Conservation (phyloP, 1,140 invertebrate genomes). For the Bradynema listronoti region DNA sequence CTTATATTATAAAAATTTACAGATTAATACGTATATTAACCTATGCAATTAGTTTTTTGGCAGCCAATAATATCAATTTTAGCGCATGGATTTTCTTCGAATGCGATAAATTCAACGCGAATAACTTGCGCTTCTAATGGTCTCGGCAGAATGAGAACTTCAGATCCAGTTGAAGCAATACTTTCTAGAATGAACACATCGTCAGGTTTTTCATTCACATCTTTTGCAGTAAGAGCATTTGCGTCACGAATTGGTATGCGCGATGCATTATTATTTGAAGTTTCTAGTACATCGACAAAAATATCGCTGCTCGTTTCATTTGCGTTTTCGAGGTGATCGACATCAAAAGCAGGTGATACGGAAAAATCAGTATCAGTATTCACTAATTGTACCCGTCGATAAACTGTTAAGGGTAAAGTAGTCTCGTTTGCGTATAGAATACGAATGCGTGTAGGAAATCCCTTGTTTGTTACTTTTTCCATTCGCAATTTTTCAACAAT, state of each 20-base stretch:
- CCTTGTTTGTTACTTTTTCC: constrained; percentile 32
- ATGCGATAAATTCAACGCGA: constrained; percentile 78
- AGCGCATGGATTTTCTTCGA: constrained; percentile 76
- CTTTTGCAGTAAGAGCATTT: background rate
- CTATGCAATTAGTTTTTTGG: constrained; percentile 74
- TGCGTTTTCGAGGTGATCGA: too few species aligned
- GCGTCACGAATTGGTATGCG: too few species aligned
- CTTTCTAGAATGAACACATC: too few species aligned
- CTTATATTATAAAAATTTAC: background rate
- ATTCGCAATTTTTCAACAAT: constrained; percentile 46
- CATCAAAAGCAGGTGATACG: too few species aligned
- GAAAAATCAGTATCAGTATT: too few species aligned
- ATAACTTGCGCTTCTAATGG: constrained; percentile 84
- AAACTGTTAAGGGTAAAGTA: constrained; percentile 64
- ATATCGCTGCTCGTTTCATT: background rate
- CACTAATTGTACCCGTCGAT: too few species aligned
- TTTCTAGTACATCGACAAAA: too few species aligned
- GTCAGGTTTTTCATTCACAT: constrained; percentile 28
- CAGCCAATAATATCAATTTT: constrained; percentile 88
- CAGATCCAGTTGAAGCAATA: constrained; percentile 62
- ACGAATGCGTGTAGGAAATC: constrained; percentile 19
- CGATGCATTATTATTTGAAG: too few species aligned
- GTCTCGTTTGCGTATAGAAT: constrained; percentile 32
- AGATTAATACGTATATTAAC: constrained; percentile 28
- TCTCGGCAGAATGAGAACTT: constrained; percentile 75